Evolutionary conservation across 1,140 invertebrate genomes (phyloP).

Genomic region (Dysdera silvatica): DNA sequence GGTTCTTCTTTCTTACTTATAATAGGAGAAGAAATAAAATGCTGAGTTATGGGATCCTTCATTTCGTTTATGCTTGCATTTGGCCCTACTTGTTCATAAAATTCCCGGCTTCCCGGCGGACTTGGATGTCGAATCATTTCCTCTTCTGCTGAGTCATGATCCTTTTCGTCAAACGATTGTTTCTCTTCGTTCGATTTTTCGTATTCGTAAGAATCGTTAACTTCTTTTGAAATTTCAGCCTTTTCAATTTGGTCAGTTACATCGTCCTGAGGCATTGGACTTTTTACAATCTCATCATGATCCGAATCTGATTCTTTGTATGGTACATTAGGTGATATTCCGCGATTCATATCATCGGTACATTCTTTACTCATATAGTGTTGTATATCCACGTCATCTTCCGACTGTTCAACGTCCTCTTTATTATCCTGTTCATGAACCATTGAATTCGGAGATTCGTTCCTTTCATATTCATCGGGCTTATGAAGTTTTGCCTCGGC

Average conservation of each 20-base stretch:
- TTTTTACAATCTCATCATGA: conserved; percentile 25
- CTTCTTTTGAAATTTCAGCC: background rate
- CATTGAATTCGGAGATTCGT: conserved; percentile 18
- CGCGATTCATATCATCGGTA: background rate
- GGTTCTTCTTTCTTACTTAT: conserved; percentile 14
- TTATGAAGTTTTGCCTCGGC: no score
- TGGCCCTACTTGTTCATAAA: conserved; percentile 3
- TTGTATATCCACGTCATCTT: conserved; percentile 26
- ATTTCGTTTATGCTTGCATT: background rate
- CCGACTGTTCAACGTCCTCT: conserved; percentile 13
- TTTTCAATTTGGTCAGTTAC: background rate
- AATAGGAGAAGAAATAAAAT: conserved; percentile 9
- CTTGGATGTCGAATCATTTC: conserved; percentile 31
- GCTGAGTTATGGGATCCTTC: conserved; percentile 13
- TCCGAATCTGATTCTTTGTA: conserved; percentile 14
- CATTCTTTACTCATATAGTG: conserved; percentile 13
- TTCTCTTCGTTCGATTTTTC: no score
- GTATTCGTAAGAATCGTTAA: background rate
- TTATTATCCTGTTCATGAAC: background rate
- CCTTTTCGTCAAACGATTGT: conserved; percentile 22
- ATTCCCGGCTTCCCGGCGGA: conserved; percentile 22
- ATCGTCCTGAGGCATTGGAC: conserved; percentile 16
- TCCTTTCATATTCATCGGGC: conserved; percentile 18
- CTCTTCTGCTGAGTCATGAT: conserved; percentile 23
- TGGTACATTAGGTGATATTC: no score